Evolutionary conservation across 2,113 vertebrate genomes (phyloP).

Genomic region (Donacobius atricapilla): DNA sequence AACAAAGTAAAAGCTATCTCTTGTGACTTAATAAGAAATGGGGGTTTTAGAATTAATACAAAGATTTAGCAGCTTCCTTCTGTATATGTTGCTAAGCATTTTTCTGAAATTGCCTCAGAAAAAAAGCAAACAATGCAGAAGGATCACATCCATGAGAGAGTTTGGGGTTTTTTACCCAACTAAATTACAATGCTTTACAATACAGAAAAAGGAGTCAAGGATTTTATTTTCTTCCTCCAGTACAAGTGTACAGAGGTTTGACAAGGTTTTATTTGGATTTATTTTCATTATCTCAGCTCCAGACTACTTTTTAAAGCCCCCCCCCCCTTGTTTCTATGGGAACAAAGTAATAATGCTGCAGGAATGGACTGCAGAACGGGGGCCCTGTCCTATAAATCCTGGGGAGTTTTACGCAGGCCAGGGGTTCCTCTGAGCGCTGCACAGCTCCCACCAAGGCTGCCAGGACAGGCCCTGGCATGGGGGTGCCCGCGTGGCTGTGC

Average conservation of each 20-base stretch:
- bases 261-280: not conserved
- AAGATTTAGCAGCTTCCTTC: constrained; percentile 34
- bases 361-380: not conserved
- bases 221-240: not conserved
- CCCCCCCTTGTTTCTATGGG: not conserved
- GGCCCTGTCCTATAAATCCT: not conserved
- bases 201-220: not conserved
- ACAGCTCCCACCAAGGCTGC: not conserved
- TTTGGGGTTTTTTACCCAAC: not conserved
- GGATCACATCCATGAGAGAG: not conserved
- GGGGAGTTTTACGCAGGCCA: not conserved
- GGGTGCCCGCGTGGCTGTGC: rapidly evolving
- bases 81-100: constrained; percentile 46
- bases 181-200: not conserved
- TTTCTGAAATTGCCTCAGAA: not conserved
- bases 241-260: not conserved
- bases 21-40: constrained; percentile 63
- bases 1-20: constrained; percentile 64
- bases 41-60: constrained; percentile 51
- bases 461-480: rapidly evolving
- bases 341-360: not conserved
- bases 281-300: not conserved
- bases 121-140: constrained; percentile 36
- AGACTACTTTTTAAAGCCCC: not conserved
- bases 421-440: rapidly evolving